Evolutionary conservation across 2,797 vertebrate genomes (phyloP).

Genomic region (Pantherophis vulpinus): DNA sequence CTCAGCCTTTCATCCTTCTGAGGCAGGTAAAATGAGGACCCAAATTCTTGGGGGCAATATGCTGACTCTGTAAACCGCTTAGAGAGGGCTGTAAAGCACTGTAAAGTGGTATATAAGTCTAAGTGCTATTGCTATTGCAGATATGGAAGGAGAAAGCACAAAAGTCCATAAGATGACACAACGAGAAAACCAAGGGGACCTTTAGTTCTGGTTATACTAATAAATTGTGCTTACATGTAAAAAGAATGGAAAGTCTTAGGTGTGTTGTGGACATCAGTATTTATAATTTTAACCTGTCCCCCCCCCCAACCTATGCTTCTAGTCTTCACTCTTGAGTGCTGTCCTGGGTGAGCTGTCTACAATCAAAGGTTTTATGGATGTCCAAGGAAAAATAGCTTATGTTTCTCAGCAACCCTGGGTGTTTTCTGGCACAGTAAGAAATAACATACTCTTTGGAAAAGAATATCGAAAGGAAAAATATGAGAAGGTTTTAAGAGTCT

Average conservation of each 20-base stretch:
- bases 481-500: slow-evolving; percentile 84
- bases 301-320: not conserved
- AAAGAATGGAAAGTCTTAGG: not conserved
- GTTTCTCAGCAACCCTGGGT: slow-evolving; percentile 95
- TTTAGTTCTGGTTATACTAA: not conserved
- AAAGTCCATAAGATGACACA: not conserved
- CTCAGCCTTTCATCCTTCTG: too few relatives aligned
- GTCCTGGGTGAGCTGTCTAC: slow-evolving; percentile 86
- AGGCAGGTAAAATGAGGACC: too few relatives aligned
- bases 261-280: not conserved
- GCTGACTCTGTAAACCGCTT: too few relatives aligned
- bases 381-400: slow-evolving; percentile 85
- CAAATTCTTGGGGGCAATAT: too few relatives aligned
- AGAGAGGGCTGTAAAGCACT: too few relatives aligned
- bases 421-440: slow-evolving; percentile 91
- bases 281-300: not conserved
- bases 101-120: too few relatives aligned
- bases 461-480: slow-evolving; percentile 86
- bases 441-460: slow-evolving; percentile 95
- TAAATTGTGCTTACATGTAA: not conserved
- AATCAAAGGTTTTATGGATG: slow-evolving; percentile 78
- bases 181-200: not conserved
- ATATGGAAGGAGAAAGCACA: not conserved
- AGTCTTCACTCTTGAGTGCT: slow-evolving; percentile 91
- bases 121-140: not conserved